Base-by-base conservation (phyloP, 2,797 vertebrate genomes). In the Lacerta agilis region DNA sequence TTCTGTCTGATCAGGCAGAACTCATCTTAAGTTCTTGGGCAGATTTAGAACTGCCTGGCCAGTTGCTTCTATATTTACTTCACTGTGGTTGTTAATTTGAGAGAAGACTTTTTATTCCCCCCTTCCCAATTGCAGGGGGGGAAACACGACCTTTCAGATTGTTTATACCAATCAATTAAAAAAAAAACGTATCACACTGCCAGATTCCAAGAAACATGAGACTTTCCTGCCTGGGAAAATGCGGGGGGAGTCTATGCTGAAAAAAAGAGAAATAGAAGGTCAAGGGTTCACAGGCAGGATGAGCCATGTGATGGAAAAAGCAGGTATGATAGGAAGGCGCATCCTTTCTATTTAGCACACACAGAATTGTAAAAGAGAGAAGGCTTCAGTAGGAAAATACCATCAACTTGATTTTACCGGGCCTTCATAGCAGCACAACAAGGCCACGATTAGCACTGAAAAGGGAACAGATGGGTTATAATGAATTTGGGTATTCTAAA, bases 61-160 rank as follows among this genome's bases (percentile, higher is more conserved):
- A 87, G 84, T 90, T 87, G 90, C 93, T 95, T 93, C 94, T 94
- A 94, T 93, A 93, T 95, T 95, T 95, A 95, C 92, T 93, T 93
- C 94, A 79, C 90, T 94, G 93, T 45, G 94, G 93, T 93, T 92
- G 89, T 93, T 95, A 95, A 94, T 94, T 93, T 94, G 92, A 95
- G 93, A 94, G 94, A 94, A 92, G 92, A 36, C 90, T 94, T 95
- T 95, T 94, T 93, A 94, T 93, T 95, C 93, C 87, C 83, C 49
- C 27, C 87, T 55, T 58, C 83, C 89, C 92, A 91, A 91, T 90
- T 82, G 87, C 89, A 73, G 92, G 93, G 91, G 88, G 45, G 71
- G 0, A 92, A 94, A 95, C 94, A 94, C 95, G 95, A 96, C 95
- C 94, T 96, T 95, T 94, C 89, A 88, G 92, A 95, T 88, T 96